Evolutionary conservation across 2,797 vertebrate species (phyloP).

Genomic region (Bradypodion pumilum): DNA sequence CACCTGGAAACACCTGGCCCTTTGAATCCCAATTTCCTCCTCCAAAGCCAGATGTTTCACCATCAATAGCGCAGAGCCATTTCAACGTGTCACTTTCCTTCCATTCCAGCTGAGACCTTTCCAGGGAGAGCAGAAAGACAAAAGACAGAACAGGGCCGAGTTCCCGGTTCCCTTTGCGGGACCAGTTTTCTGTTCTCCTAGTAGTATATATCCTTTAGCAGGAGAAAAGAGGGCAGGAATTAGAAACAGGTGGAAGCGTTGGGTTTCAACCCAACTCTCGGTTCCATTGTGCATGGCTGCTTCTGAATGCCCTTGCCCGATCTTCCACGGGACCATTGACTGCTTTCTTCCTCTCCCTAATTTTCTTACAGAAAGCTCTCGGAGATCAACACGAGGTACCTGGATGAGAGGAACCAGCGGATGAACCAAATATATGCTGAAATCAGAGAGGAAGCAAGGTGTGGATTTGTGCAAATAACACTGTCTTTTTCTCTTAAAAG

Average conservation of each 20-base stretch:
- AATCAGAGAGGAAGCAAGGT: constrained; percentile 86
- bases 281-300: not conserved
- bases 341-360: too few species aligned
- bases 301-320: not conserved
- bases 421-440: constrained; percentile 87
- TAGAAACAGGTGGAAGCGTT: not conserved
- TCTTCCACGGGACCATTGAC: not conserved
- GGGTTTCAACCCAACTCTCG: not conserved
- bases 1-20: too few species aligned
- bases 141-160: not conserved
- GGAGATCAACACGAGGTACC: constrained; percentile 82
- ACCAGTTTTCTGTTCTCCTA: not conserved
- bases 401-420: constrained; percentile 84
- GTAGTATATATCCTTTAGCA: not conserved
- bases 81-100: not conserved
- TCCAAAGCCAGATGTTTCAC: too few species aligned
- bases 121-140: not conserved
- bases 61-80: not conserved
- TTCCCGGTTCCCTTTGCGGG: not conserved
- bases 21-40: too few species aligned
- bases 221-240: not conserved
- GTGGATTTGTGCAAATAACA: constrained; percentile 11
- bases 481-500: too few species aligned
- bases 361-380: constrained; percentile 79
- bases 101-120: not conserved